Base-by-base conservation (phyloP, 2,797 vertebrate genomes). In the Galago senegalensis region DNA sequence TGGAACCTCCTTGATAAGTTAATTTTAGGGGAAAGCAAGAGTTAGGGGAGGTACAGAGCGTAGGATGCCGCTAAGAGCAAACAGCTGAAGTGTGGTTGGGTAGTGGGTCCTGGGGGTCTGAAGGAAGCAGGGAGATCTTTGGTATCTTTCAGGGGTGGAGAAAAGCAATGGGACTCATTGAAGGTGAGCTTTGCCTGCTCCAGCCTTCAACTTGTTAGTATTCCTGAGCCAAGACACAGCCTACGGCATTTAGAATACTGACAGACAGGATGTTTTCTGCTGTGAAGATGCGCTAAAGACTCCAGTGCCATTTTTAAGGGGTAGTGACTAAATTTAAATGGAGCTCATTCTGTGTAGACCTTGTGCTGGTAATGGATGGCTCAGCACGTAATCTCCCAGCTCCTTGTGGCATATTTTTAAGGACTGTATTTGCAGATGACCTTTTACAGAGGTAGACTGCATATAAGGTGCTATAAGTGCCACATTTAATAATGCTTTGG, bases 391-490 rank as follows among this genome's bases (percentile, higher is more conserved):
- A 93, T 91, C 69, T 61, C 53, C 21, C 27, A 95, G 34, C 60
- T 94, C 40, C 61, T 63, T 81, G 37, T 93, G 37, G 77, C 63
- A 84, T 92, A 80, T 70, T 96, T 96, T 95, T 85, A 97, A 97
- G 79, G 91, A 72, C 53, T 77, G 2, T 91, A 81, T 91, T 96
- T 96, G 49, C 18, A 82, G 88, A 77, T 91, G 94, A 97, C 89
- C 95, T 97, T 97, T 97, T 81, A 87, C 60, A 85, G 93, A 96
- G 29, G 93, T 83, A 97, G 96, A 95, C 60, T 96, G 63, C 67
- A 85, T 91, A 93, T 95, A 89, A 84, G 89, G 60, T 29, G 25
- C 25, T 40, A 6, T 89, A 93, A 96, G 89, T 89, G 82, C 72
- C 81, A 93, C 76, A 82, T 87, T 98, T 95, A 96, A 96, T 89